A percentile compares a stretch with the other conserved stretches of the same genome.
Conservation (phyloP, 2,888 invertebrate genomes). For the Drosophila seclusa region DNA sequence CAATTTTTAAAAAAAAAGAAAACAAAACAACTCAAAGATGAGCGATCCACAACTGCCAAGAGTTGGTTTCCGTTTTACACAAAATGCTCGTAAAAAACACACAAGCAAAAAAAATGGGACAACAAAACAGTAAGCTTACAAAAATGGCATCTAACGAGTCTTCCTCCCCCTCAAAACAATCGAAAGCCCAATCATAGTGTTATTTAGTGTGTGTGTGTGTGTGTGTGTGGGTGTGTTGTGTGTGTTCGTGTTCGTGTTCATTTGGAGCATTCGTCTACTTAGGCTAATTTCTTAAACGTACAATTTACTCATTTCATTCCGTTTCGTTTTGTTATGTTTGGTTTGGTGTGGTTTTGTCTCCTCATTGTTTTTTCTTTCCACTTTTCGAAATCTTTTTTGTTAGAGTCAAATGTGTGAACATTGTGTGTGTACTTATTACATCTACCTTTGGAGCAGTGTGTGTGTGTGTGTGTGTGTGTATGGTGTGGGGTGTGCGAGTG, state of each 20-base stretch:
- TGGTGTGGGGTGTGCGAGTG: conserved; percentile 19
- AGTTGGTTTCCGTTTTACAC: conserved; percentile 17
- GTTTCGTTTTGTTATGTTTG: conserved; percentile 46
- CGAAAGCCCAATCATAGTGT: conserved; percentile 52
- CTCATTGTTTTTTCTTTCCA: conserved; percentile 33
- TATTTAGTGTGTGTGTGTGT: conserved; percentile 16
- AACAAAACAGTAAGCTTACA: conserved; percentile 28
- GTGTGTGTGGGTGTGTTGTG: conserved; percentile 5
- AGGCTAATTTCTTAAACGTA: conserved; percentile 77
- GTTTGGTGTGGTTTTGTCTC: conserved; percentile 31
- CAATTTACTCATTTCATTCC: conserved; percentile 67
- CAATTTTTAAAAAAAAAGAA: conserved; percentile 27
- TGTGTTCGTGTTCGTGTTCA: conserved; percentile 41
- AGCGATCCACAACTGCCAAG: conserved; percentile 28
- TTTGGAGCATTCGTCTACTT: conserved; percentile 80
- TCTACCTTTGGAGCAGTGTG: conserved; percentile 80
- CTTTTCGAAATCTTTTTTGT: conserved; percentile 52
- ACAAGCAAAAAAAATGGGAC: conserved; percentile 29
- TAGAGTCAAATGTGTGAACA: conserved; percentile 71
- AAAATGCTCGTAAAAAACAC: conserved; percentile 63
- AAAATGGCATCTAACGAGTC: conserved; percentile 54
- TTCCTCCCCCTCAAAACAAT: conserved; percentile 36
- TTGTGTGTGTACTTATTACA: conserved; percentile 68
- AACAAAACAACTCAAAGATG: conserved; percentile 41
- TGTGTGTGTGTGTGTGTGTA: conserved; percentile 22